These are phyloP conservation scores for Bryconaethiops microstoma DNA, from an alignment of 2,797 vertebrate genomes.

Conservation along the genomic window DNA sequence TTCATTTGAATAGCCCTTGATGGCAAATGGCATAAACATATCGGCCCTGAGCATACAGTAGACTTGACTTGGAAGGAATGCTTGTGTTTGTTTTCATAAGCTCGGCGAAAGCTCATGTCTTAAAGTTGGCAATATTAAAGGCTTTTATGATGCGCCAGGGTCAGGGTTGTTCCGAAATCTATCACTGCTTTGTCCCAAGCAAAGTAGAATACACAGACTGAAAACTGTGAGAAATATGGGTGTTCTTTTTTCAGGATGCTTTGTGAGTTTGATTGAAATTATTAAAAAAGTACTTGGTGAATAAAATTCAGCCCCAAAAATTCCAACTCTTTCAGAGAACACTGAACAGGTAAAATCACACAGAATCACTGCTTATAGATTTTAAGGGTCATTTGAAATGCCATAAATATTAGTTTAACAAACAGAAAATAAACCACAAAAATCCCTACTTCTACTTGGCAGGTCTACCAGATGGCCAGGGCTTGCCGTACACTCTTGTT, in stretches of 20 bases:
- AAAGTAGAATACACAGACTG: conserved; percentile 57
- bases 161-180: conserved; percentile 58
- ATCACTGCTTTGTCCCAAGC: conserved; percentile 48
- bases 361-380: conserved; percentile 63
- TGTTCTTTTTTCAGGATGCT: conserved; percentile 65
- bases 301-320: conserved; percentile 73
- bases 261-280: conserved; percentile 66
- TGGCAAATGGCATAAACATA: conserved; percentile 66
- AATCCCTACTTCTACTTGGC: conserved; percentile 15
- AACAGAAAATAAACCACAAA: too few relatives aligned
- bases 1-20: conserved; percentile 68
- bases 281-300: conserved; percentile 71
- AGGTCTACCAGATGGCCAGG: neutral
- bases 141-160: conserved; percentile 64
- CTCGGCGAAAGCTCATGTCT: conserved; percentile 57
- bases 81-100: conserved; percentile 72
- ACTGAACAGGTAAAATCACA: conserved; percentile 78
- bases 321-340: conserved; percentile 72
- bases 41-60: conserved; percentile 67
- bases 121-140: conserved; percentile 67
- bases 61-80: conserved; percentile 75
- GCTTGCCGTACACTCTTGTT: conserved; percentile 21
- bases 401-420: neutral
- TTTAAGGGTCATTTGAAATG: conserved; percentile 56
- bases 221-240: conserved; percentile 63